Percentiles rank a stretch among this genome's conserved stretches.
Evolutionary conservation across 2,888 invertebrate genomes (phyloP).

Genomic region (Drosophila cognata): DNA sequence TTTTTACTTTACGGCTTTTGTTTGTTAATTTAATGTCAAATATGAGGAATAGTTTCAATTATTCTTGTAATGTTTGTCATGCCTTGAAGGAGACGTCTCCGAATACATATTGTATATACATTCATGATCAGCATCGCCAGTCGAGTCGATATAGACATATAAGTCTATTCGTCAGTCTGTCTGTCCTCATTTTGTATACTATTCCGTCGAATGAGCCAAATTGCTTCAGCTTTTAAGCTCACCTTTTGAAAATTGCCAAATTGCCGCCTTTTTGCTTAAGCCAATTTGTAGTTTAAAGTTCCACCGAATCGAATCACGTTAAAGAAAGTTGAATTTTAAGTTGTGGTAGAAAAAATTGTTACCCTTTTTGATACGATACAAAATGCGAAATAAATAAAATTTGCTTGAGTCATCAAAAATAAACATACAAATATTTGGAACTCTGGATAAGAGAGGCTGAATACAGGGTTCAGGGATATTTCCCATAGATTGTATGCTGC

Average conservation of each 20-base stretch:
- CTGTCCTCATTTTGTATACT: not conserved
- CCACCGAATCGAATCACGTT: too few species aligned
- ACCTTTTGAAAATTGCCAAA: too few species aligned
- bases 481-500: too few species aligned
- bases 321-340: too few species aligned
- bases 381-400: not conserved
- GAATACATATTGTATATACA: not conserved
- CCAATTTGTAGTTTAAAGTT: not conserved
- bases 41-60: not conserved
- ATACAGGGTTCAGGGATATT: not conserved
- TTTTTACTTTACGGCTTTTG: conserved; percentile 51
- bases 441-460: not conserved
- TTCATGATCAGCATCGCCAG: not conserved
- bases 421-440: not conserved
- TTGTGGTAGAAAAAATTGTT: too few species aligned
- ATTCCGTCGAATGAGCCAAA: not conserved
- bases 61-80: not conserved
- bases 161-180: not conserved
- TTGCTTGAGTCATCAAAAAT: not conserved
- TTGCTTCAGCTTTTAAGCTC: not conserved
- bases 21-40: conserved; percentile 35
- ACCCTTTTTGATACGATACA: not conserved
- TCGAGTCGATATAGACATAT: not conserved
- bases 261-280: too few species aligned
- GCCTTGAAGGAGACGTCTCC: not conserved